phyloP scores from a whole-genome alignment of 2,113 vertebrate genomes.

The Gasterosteus aculeatus region DNA sequence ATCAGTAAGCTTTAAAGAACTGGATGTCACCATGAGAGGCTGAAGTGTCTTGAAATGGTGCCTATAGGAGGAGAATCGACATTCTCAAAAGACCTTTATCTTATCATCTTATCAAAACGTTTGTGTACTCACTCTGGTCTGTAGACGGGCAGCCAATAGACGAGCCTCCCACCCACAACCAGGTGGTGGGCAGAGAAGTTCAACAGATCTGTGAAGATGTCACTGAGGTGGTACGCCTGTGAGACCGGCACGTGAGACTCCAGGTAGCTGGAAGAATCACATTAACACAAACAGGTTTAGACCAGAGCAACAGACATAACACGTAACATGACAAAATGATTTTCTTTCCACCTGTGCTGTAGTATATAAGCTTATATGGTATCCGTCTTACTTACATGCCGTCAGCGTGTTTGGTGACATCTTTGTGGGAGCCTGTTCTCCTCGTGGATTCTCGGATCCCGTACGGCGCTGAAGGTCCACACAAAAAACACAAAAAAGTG shows the following conservation, averaged over 20 bases:
- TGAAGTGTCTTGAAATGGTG: not conserved
- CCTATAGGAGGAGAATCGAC: not conserved
- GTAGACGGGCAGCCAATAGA: constrained; percentile 96
- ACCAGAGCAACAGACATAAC: not conserved
- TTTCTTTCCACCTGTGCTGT: no score
- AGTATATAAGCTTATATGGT: not conserved
- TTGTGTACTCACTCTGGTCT: constrained; percentile 90
- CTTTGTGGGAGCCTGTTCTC: constrained; percentile 91
- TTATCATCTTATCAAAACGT: not conserved
- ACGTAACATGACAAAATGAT: not conserved
- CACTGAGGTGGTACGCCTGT: constrained; percentile 92
- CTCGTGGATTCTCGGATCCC: constrained; percentile 96
- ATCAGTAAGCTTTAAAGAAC: not conserved
- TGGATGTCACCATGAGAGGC: not conserved
- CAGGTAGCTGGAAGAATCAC: constrained; percentile 72
- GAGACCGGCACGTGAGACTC: constrained; percentile 92
- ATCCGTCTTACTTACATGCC: constrained; percentile 81
- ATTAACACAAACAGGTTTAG: constrained; percentile 4
- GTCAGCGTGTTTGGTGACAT: constrained; percentile 83
- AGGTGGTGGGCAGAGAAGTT: constrained; percentile 92
- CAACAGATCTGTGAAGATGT: constrained; percentile 95
- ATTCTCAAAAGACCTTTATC: not conserved
- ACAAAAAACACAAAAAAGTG: not conserved
- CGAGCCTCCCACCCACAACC: constrained; percentile 90
- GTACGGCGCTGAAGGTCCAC: constrained; percentile 87